Base-by-base conservation (phyloP, 2,888 invertebrate species). In the Pachliopta kotzebuea region DNA sequence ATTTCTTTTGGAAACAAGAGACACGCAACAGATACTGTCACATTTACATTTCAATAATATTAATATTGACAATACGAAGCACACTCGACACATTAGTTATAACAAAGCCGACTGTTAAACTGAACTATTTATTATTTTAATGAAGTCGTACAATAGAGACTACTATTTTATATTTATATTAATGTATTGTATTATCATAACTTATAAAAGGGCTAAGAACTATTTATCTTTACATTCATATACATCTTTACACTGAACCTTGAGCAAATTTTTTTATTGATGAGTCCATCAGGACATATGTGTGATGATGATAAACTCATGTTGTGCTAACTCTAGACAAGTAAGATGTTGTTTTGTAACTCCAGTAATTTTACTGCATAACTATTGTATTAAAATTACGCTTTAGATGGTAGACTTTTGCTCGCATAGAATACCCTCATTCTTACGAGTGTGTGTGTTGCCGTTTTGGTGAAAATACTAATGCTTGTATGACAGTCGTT, bases 31-130 rank as follows among this genome's bases (percentile, higher is more conserved):
- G n/a, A 45, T 45, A 45, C 45, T 45, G 45, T n/a, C 14, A 37
- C 37, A 18, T n/a, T 45, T 45, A 26, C 26, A 37, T 14, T 14
- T 37, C 1, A 14, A 37, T 14, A 2, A 17, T 49, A 52, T 21
- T 52, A 9, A 6, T 55, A 55, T 18, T 4, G 17, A 78, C 68
- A 71, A 67, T 71, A 56, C 6, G 21, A 56, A 56, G 26, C 37
- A 23, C 50, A 9, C 55, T 31, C 37, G 58, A 21, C 59, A 54
- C 31, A 54, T 37, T 50, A 56, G 18, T 29, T 18, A n/a, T 55
- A 61, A 61, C 56, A 61, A 61, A 31, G 31, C 20, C 18, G 52
- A 55, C 58, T 58, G 62, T 62, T 57, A 29, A 56, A 63, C 58
- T 56, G 26, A 62, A 60, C 60, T 67, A 61, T 62, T 66, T 23